Evolutionary conservation across 2,888 invertebrate species (phyloP).

Genomic region (Liopterus haemorrhoidalis): DNA sequence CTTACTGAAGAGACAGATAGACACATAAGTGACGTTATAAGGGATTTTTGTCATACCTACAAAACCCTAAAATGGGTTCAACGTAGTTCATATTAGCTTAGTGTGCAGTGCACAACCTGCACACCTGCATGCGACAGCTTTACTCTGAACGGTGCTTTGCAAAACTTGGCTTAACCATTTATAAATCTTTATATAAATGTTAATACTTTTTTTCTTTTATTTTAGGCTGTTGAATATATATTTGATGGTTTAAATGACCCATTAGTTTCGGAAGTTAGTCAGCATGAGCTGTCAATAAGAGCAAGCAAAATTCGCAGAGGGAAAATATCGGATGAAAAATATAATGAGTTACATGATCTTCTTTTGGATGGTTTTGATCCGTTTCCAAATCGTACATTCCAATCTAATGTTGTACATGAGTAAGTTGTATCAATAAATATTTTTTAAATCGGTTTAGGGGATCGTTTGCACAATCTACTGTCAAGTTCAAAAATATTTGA

Average conservation of each 20-base stretch:
- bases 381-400: slow-evolving; percentile 6
- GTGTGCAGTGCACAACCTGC: too few relatives aligned
- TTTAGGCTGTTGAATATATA: slow-evolving; percentile 48
- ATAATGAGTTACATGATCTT: slow-evolving; percentile 9
- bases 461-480: neutral
- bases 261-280: slow-evolving; percentile 31
- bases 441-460: neutral
- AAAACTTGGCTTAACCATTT: too few relatives aligned
- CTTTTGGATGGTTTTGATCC: slow-evolving; percentile 11
- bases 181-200: too few relatives aligned
- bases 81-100: too few relatives aligned
- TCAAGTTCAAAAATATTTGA: neutral
- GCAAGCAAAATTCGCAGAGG: slow-evolving; percentile 25
- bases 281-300: slow-evolving; percentile 31
- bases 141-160: too few relatives aligned
- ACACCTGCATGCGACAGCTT: too few relatives aligned
- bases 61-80: too few relatives aligned
- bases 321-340: slow-evolving; percentile 21
- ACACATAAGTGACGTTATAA: too few relatives aligned
- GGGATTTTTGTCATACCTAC: too few relatives aligned
- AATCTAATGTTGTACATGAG: slow-evolving; percentile 15
- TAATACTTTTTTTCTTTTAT: slow-evolving; percentile 30
- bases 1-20: too few relatives aligned
- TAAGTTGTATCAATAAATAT: slow-evolving; percentile 6
- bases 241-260: slow-evolving; percentile 44